phyloP scores from a whole-genome alignment of 2,113 vertebrate genomes.

The Perognathus longimembris region DNA sequence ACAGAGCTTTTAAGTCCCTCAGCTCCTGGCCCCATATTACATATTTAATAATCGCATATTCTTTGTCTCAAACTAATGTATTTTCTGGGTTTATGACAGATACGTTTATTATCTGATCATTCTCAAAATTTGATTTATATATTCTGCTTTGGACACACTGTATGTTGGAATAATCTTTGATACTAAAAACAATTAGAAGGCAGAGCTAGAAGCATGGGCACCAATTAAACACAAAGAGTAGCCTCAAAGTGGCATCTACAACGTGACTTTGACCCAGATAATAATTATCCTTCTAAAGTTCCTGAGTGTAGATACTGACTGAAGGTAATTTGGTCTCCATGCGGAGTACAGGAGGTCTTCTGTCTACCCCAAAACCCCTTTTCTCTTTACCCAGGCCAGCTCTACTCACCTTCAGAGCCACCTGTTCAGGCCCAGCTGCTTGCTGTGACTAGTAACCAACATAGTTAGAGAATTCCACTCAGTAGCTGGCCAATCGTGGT shows the following conservation, averaged over 20 bases:
- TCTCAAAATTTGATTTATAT: conserved; percentile 26
- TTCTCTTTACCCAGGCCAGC: accelerated
- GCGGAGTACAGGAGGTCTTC: background rate
- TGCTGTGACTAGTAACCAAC: background rate
- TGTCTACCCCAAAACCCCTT: too few species aligned
- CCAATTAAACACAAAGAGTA: background rate
- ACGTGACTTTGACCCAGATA: background rate
- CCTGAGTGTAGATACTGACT: background rate
- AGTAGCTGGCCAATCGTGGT: conserved; percentile 64
- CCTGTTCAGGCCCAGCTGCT: conserved; percentile 62
- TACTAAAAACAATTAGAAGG: background rate
- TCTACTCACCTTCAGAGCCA: conserved; percentile 35
- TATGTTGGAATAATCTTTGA: background rate
- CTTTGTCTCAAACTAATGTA: background rate
- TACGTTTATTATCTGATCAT: background rate
- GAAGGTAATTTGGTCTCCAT: background rate
- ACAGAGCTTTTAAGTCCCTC: background rate
- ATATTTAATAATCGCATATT: background rate
- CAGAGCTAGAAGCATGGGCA: background rate
- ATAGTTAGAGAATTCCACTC: conserved; percentile 48
- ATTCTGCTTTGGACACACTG: conserved; percentile 5
- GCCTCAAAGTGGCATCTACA: conserved; percentile 20
- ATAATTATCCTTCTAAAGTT: background rate
- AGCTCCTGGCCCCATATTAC: background rate
- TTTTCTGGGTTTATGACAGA: conserved; percentile 4